Percentiles rank a stretch among this genome's conserved stretches.
Conservation (phyloP, 2,797 vertebrate genomes). For the Liparis tanakae region DNA sequence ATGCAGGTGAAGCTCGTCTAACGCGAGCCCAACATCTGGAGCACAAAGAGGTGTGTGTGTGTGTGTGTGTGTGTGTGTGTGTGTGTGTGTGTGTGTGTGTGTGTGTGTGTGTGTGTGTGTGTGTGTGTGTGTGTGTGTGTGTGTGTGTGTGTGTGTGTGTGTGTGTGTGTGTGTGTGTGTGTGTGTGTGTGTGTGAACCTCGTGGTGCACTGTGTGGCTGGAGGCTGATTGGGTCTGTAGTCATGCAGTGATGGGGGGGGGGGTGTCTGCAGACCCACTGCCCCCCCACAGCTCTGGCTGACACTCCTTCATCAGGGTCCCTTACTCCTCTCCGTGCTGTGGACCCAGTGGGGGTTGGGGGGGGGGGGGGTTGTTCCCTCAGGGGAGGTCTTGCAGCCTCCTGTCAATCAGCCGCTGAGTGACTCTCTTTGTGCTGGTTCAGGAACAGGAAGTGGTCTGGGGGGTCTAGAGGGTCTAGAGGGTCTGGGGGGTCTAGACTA, state of each 20-base stretch:
- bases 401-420: conserved; percentile 64
- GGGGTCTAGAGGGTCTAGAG: conserved; percentile 23
- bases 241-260: conserved; percentile 7
- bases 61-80: no score
- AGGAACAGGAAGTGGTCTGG: conserved; percentile 69
- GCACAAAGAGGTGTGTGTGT: conserved; percentile 1
- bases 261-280: conserved; percentile 48
- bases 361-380: conserved; percentile 39
- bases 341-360: conserved; percentile 28
- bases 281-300: no score
- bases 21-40: no score
- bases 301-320: no score
- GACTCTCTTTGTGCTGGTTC: conserved; percentile 72
- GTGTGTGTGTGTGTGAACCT: conserved; percentile 1
- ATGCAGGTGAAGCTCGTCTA: no score
- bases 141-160: conserved; percentile 10
- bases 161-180: no score
- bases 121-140: no score
- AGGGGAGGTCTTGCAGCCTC: conserved; percentile 53
- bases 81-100: background rate
- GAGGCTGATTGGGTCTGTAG: no score
- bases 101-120: background rate
- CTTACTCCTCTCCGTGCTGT: no score
- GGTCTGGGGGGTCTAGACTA: background rate
- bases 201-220: no score